Evolutionary conservation across 1,140 invertebrate species (phyloP), one percentile per base, ranked within the genome.

Genomic region (Littorina saxatilis): DNA sequence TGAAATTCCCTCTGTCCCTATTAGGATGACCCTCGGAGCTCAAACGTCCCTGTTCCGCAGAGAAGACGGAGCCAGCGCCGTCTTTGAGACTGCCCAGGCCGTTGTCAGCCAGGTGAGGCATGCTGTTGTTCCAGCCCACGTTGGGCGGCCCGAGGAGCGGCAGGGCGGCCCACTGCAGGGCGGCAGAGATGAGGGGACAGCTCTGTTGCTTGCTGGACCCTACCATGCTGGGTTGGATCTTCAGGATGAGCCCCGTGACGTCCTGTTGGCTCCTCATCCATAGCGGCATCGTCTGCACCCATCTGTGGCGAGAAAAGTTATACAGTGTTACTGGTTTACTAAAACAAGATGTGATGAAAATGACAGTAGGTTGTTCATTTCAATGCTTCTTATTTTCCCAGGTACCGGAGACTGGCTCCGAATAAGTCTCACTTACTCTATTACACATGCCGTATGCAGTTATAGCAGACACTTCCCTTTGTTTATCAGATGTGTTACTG

Each of bases 251-350:
- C 1, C 81, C 80, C 39, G 83, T 50, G 5, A 83, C 40, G 47
- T 86, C 85, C 55, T 83, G 83, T 50, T 83, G 66, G 39, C 82
- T 84, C 61, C 82, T 79, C 35, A 68, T 79, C 47, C 70, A 39
- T 39, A 86, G 63, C n/a, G 85, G 85, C 80, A 80, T 82, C 50
- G 83, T 82, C 75, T 86, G 79, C 29, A 86, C 85, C 85, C 85
- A 86, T 35, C 68, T 50, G 20, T 40, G 4, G 43, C 35, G 32
- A 37, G 32, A 23, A 23, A 35, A 11, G n/a, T n/a, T n/a, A n/a
- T n/a, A n/a, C n/a, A n/a, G n/a, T n/a, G n/a, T n/a, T n/a, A n/a
- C n/a, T n/a, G n/a, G n/a, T n/a, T n/a, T n/a, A n/a, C n/a, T n/a
- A n/a, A n/a, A n/a, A n/a, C n/a, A n/a, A n/a, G n/a, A n/a, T n/a